Base-by-base conservation (phyloP, 35 echinoderm and acorn worm species). In the Chiridota heheva region DNA sequence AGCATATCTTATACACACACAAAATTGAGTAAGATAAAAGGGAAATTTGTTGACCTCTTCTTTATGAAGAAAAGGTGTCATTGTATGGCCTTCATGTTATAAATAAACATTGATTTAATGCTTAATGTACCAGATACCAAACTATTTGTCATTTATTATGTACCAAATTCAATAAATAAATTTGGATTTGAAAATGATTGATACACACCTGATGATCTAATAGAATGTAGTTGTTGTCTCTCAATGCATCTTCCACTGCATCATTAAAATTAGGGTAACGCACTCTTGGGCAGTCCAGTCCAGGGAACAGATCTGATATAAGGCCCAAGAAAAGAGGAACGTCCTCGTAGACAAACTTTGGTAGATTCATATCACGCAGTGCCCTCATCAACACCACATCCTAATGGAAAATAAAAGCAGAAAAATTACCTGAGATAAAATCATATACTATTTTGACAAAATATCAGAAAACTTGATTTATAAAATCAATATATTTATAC, bases 311-410 rank as follows among this genome's bases (percentile, higher is more conserved):
- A 88, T 91, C 88, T 0, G 89, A 88, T 25, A 91, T 91, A 10
- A 91, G 79, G 37, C 94, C 94, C 47, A 96, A 63, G 88, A 97
- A 97, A 26, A 91, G 81, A 29, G 89, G 94, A 1, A 97, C 94
- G 53, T 97, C 94, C 58, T 97, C 94, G 76, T 91, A 97, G 53
- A 97, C 94, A 85, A 97, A 96, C 89, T 91, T 97, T 78, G 94
- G 94, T 22, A 91, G 80, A 56, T 97, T 97, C 94, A 97, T 97
- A 45, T 97, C 94, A 88, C 94, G 88, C 10, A 97, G 89, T 34
- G 94, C 94, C 75, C 94, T 88, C 94, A 97, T 97, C 74, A 96
- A 81, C 67, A 97, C 94, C 7, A 97, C 93, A 88, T 97, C 86
- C 94, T 91, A 42, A 13, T 53, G 22, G 10, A 53, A 22, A 22